Evolutionary conservation across 2,888 invertebrate genomes (phyloP).

Genomic region (Sclerodermus sp.): DNA sequence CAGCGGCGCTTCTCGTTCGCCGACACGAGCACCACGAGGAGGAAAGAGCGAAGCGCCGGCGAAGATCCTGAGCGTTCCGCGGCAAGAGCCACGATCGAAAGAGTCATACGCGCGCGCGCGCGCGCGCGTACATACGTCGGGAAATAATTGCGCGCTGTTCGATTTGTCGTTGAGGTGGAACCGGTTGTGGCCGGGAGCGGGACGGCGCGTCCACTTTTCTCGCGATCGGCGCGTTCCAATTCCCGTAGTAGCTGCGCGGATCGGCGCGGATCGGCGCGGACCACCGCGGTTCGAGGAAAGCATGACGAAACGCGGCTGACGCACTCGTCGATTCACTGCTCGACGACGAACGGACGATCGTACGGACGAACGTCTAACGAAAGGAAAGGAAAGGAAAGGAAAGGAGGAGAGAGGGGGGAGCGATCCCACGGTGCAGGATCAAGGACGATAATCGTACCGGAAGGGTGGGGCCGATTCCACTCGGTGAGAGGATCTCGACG

Average conservation of each 20-base stretch:
- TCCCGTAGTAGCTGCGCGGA: not conserved
- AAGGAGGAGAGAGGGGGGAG: not conserved
- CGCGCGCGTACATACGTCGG: no score
- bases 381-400: not conserved
- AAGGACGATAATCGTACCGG: conserved; percentile 14
- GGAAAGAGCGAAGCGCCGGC: no score
- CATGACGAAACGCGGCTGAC: not conserved
- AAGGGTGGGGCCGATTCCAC: conserved; percentile 18
- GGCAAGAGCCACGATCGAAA: no score
- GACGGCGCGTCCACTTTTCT: not conserved
- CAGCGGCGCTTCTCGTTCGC: no score
- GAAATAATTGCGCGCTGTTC: no score
- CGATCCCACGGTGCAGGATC: conserved; percentile 8
- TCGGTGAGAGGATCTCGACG: conserved; percentile 22
- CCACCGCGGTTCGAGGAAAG: not conserved
- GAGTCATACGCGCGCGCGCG: no score
- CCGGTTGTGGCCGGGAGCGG: no score
- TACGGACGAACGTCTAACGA: not conserved
- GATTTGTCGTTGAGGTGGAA: no score
- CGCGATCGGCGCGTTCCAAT: not conserved
- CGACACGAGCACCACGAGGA: no score
- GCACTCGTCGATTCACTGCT: not conserved
- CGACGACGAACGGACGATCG: no score
- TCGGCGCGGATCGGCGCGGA: not conserved
- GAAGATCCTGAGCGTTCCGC: no score